These are phyloP conservation scores for Hafferia zeledoni DNA, from an alignment of 2,797 vertebrate genomes.

Conservation along the genomic window DNA sequence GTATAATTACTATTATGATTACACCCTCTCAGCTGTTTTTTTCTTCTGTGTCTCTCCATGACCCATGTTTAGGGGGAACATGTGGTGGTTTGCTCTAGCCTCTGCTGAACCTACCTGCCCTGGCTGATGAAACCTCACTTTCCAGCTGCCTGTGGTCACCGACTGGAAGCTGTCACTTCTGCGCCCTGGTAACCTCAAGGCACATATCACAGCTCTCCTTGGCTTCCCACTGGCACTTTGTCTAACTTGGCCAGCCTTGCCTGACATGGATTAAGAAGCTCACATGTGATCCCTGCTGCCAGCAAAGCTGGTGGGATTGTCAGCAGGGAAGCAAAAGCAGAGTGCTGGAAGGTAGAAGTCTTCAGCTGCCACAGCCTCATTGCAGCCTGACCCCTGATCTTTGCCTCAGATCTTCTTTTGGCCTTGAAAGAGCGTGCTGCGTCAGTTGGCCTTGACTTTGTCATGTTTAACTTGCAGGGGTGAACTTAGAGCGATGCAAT, in stretches of 20 bases:
- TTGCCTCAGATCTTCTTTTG: constrained; percentile 15
- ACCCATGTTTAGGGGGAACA: neutral
- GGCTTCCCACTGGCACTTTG: neutral
- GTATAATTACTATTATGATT: neutral
- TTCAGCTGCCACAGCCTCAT: neutral
- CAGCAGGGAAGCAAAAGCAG: neutral
- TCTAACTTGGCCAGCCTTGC: neutral
- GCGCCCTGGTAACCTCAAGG: accelerated
- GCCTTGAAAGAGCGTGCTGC: accelerated
- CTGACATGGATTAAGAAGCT: neutral
- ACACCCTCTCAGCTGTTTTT: neutral
- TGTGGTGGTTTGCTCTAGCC: neutral
- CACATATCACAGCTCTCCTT: neutral
- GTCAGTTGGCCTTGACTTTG: neutral
- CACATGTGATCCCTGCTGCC: neutral
- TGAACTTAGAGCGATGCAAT: neutral
- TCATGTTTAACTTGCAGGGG: neutral
- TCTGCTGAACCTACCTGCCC: neutral
- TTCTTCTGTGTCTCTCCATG: neutral
- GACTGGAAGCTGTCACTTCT: neutral
- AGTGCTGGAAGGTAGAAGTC: neutral
- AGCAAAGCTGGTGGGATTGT: neutral
- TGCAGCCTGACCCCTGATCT: constrained; percentile 22
- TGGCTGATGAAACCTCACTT: neutral
- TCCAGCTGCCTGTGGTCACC: neutral